A percentile compares a stretch with the other conserved stretches of the same genome.
Conservation (phyloP, 1,140 invertebrate species). For the Muscidifurax raptorellus region DNA sequence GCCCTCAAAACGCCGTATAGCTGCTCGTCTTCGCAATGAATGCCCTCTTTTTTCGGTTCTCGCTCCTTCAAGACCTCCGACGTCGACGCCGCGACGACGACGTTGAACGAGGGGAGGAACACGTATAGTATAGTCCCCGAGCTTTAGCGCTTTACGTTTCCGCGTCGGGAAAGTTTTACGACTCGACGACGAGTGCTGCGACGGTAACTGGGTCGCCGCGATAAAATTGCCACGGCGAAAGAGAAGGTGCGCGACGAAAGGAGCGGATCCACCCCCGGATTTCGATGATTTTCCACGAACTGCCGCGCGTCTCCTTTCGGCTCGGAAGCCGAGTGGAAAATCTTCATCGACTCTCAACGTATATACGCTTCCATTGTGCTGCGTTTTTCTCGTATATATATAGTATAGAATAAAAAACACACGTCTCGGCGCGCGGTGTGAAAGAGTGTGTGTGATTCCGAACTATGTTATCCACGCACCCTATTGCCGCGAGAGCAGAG, state of each 20-base stretch:
- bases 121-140: background rate
- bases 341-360: background rate
- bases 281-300: conserved; percentile 39
- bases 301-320: background rate
- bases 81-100: conserved; percentile 5
- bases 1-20: background rate
- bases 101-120: conserved; percentile 30
- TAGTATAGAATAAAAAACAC: too few species aligned
- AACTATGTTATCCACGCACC: too few species aligned
- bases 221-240: conserved; percentile 40
- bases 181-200: conserved; percentile 15
- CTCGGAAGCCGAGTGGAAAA: background rate
- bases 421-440: too few species aligned
- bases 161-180: conserved; percentile 53
- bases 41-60: background rate
- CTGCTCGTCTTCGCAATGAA: conserved; percentile 20
- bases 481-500: too few species aligned
- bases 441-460: too few species aligned
- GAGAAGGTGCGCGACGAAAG: conserved; percentile 32
- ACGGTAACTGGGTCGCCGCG: conserved; percentile 53
- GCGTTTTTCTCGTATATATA: too few species aligned
- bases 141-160: conserved; percentile 41
- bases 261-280: conserved; percentile 17
- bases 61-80: conserved; percentile 32
- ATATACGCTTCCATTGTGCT: background rate